Evolutionary conservation across 92 coral and sea anemone genomes (phyloP).

Genomic region (Desmophyllum pertusum): DNA sequence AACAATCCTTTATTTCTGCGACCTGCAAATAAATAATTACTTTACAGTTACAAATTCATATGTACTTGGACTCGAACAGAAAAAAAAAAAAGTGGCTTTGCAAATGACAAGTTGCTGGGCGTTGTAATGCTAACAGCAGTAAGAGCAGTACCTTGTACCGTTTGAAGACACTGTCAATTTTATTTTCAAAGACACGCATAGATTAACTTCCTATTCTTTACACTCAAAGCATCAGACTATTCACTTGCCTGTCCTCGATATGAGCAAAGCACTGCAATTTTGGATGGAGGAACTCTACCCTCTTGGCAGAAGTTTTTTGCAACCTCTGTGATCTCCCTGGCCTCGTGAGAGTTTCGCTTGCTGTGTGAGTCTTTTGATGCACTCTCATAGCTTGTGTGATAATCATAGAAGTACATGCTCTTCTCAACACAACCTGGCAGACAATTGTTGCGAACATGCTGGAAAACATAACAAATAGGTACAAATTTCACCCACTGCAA

Average conservation of each 20-base stretch:
- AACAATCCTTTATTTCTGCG: conserved; percentile 22
- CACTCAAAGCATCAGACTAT: conserved; percentile 57
- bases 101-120: too few relatives aligned
- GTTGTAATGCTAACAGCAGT: too few relatives aligned
- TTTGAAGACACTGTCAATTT: not conserved
- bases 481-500: not conserved
- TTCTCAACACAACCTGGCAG: conserved; percentile 23
- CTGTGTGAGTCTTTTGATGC: too few relatives aligned
- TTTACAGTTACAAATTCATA: not conserved
- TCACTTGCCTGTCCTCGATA: too few relatives aligned
- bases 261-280: too few relatives aligned
- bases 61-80: not conserved
- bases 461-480: too few relatives aligned
- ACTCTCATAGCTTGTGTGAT: conserved; percentile 49
- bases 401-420: conserved; percentile 72
- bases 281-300: too few relatives aligned
- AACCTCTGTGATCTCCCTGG: too few relatives aligned
- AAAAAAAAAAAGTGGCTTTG: too few relatives aligned
- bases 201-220: conserved; percentile 52
- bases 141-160: not conserved
- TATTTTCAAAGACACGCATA: conserved; percentile 1
- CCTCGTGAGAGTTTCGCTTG: too few relatives aligned
- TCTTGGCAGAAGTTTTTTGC: too few relatives aligned
- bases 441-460: conserved; percentile 45
- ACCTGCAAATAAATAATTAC: conserved; percentile 35